Evolutionary conservation across 2,113 vertebrate genomes (phyloP).

Genomic region (Camelus dromedarius): DNA sequence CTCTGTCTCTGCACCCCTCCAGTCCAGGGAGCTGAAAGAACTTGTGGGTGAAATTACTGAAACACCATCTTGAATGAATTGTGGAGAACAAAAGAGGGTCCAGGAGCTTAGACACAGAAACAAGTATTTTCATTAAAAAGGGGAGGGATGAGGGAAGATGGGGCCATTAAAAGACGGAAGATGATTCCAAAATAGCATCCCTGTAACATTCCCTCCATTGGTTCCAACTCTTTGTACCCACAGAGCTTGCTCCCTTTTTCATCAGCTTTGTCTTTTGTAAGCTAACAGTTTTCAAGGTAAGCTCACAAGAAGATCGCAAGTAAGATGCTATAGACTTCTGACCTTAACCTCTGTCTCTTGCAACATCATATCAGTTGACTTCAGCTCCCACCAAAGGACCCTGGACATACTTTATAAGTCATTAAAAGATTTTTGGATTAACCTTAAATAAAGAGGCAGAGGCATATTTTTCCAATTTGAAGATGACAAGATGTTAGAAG

Average conservation of each 20-base stretch:
- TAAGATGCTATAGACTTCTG: neutral
- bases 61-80: neutral
- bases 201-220: neutral
- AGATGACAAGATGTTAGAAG: constrained; percentile 11
- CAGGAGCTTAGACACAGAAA: neutral
- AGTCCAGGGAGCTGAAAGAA: neutral
- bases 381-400: neutral
- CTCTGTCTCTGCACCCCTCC: neutral
- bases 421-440: constrained; percentile 21
- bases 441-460: constrained; percentile 35
- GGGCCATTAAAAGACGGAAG: neutral
- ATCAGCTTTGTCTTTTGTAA: constrained; percentile 12
- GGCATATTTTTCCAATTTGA: neutral
- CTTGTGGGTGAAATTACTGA: neutral
- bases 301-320: neutral
- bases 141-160: neutral
- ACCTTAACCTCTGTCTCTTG: neutral
- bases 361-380: neutral
- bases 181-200: neutral
- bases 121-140: neutral
- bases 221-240: neutral
- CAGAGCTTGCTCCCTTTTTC: neutral
- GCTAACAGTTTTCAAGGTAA: constrained; percentile 29
- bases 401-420: neutral
- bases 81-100: neutral